These are phyloP conservation scores for Dasypus novemcinctus DNA, from an alignment of 2,113 vertebrate species.

Conservation along the genomic window DNA sequence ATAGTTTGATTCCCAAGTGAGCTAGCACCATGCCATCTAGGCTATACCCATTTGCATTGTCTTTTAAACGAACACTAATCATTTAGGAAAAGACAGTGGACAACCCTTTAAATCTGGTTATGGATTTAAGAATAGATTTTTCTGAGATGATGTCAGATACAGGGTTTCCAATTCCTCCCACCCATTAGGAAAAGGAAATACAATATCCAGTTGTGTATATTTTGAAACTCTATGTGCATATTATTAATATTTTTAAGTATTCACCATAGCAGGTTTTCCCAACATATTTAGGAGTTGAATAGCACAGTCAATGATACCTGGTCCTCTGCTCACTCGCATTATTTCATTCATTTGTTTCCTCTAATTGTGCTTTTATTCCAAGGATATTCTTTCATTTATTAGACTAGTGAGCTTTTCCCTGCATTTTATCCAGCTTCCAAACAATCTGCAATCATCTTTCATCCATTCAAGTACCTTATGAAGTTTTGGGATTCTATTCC, in stretches of 20 bases:
- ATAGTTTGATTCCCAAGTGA: not conserved
- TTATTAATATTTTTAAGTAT: constrained; percentile 48
- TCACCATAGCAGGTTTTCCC: not conserved
- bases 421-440: constrained; percentile 37
- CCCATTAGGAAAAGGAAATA: constrained; percentile 12
- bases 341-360: constrained; percentile 57
- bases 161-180: not conserved
- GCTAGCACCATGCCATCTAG: not conserved
- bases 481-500: not conserved
- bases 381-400: constrained; percentile 26
- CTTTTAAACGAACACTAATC: constrained; percentile 30
- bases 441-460: constrained; percentile 47
- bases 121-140: constrained; percentile 43
- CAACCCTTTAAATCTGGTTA: constrained; percentile 32
- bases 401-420: not conserved
- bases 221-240: not conserved
- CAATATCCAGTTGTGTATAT: constrained; percentile 17
- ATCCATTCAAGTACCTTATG: constrained; percentile 30
- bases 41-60: not conserved
- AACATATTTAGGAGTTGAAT: constrained; percentile 24
- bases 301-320: constrained; percentile 23
- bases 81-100: constrained; percentile 24
- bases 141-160: constrained; percentile 28
- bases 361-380: constrained; percentile 13
- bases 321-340: not conserved